phyloP scores from a whole-genome alignment of 2,888 invertebrate species.

The Eupelmus urozonus region DNA sequence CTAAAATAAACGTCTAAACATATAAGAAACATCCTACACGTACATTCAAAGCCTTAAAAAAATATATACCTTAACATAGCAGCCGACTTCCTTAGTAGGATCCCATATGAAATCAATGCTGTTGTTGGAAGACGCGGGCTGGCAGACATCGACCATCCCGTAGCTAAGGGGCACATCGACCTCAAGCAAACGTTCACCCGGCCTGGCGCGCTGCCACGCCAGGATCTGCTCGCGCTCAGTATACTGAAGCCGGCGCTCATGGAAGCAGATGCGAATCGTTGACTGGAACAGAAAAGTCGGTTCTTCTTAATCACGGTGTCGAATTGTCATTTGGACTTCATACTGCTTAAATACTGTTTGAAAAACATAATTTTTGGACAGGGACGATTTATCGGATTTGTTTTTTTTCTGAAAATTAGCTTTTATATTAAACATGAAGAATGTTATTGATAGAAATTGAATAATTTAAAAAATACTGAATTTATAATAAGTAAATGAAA shows the following conservation, averaged over 20 bases:
- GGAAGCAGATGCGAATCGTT: conserved; percentile 94
- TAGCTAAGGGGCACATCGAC: conserved; percentile 95
- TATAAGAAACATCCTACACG: no score
- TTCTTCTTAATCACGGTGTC: no score
- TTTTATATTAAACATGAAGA: background rate
- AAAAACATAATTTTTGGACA: no score
- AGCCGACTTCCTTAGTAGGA: conserved; percentile 96
- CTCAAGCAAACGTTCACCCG: conserved; percentile 94
- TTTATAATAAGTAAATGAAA: conserved; percentile 13
- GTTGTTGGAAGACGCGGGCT: conserved; percentile 85
- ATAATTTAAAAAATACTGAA: background rate
- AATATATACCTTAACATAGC: conserved; percentile 92
- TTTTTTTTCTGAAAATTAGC: no score
- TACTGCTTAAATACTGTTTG: no score
- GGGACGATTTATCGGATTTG: no score
- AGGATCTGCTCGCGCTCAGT: conserved; percentile 96
- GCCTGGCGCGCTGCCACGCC: conserved; percentile 92
- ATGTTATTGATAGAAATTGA: background rate
- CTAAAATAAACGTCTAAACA: no score
- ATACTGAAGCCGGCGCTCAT: conserved; percentile 96
- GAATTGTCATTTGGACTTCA: no score
- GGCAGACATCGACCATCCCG: conserved; percentile 90
- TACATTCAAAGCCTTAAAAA: no score
- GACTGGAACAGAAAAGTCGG: conserved; percentile 85
- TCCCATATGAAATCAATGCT: conserved; percentile 95